Percentiles rank a stretch among this genome's conserved stretches.
Conservation (phyloP, 2,113 vertebrate genomes). For the cattle (Bos taurus) region ARS-UCD2.0 NC_037351.1:4425001-4425500, state of each 20-base stretch:
- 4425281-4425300: not conserved
- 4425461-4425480: rapidly evolving
- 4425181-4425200: not conserved
- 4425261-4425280: not conserved
- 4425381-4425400: not conserved
- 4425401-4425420: rapidly evolving
- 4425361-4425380: not conserved
- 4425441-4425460: not conserved
- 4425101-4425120: too few species aligned
- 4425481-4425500: not conserved
- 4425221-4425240: not conserved
- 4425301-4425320: too few species aligned
- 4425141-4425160: not conserved
- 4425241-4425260: not conserved
- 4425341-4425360: not conserved
- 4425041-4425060: not conserved
- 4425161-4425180: not conserved
- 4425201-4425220: not conserved
- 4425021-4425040: not conserved
- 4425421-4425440: rapidly evolving
- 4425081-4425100: too few species aligned
- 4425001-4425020: not conserved
- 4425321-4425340: not conserved
- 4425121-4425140: not conserved
- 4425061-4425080: not conserved